Percentiles rank a stretch among this genome's conserved stretches.
Conservation (phyloP, 1,140 invertebrate species). For the Calephelis virginiensis region DNA sequence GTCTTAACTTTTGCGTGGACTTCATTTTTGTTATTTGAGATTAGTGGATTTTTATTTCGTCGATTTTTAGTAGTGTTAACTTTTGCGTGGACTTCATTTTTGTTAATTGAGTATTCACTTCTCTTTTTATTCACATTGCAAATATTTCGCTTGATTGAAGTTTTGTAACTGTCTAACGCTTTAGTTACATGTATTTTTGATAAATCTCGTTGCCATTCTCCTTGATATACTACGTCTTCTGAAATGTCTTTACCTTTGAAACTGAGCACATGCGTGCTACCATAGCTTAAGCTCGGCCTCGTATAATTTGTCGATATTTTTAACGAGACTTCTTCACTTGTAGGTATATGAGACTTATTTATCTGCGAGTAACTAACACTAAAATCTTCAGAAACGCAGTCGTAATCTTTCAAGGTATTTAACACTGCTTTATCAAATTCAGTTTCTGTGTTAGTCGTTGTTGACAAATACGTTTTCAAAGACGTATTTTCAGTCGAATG, state of each 20-base stretch:
- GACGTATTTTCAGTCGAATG: not conserved
- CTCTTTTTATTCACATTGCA: not conserved
- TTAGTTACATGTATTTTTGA: constrained; percentile 16
- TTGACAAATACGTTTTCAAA: not conserved
- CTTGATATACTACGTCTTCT: constrained; percentile 65
- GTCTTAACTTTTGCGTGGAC: no score
- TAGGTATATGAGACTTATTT: constrained; percentile 32
- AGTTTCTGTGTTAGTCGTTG: not conserved
- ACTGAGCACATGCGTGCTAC: constrained; percentile 61
- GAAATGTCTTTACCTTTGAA: constrained; percentile 49
- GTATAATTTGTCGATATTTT: constrained; percentile 33
- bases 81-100: not conserved
- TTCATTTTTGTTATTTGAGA: no score
- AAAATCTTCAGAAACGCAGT: constrained; percentile 6
- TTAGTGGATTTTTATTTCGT: not conserved
- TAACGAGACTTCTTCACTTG: constrained; percentile 29
- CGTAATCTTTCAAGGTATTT: constrained; percentile 4
- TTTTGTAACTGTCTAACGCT: constrained; percentile 28
- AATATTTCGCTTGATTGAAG: not conserved
- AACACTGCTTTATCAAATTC: not conserved
- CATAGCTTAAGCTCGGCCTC: constrained; percentile 43
- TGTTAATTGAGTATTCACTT: not conserved
- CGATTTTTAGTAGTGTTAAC: not conserved
- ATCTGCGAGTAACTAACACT: constrained; percentile 27
- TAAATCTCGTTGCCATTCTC: constrained; percentile 49